Base-by-base conservation (phyloP, 2,888 invertebrate genomes). In the Hyppa rectilinea region DNA sequence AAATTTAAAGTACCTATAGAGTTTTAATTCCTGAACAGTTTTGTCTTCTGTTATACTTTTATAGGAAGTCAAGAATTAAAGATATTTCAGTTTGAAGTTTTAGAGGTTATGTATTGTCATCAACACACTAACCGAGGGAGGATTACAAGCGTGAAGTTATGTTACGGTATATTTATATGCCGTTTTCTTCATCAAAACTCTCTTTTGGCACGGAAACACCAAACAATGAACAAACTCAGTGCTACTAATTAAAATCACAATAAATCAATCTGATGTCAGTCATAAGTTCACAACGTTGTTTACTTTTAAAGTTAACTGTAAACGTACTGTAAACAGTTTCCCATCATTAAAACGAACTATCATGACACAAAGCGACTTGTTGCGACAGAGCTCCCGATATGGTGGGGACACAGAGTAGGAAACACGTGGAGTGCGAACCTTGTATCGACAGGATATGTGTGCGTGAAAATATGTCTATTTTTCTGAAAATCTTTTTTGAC, bases 331-430 rank as follows among this genome's bases (percentile, higher is more conserved):
- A 70, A 71, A 82, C 79, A 82, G 49, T 58, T 78, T 79, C 79
- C 79, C 79, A 82, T 71, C 82, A 53, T 78, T 82, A 79, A 66
- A 71, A 36, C 47, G 12, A 53, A 64, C 63, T 79, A 82, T 82
- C 78, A 53, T 71, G 82, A 67, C 56, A 68, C 77, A 71, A 79
- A 63, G 78, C 61, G 72, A 67, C 82, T 82, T 78, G 79, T 82
- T 79, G 79, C 82, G 47, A 79, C 82, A 71, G 67, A 67, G 67
- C 67, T 82, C 63, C 72, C 67, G 52, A 71, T 78, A 79, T 34
- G 79, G 67, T 9, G 26, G 10, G 4, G 23, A 20, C 66, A 47
- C 12, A 4, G 82, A 82, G 23, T 50, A 47, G 10, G 10, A 5
- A 67, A 1, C 0, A 29, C 7, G 40, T 64, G 66, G 63, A 79